Evolutionary conservation across 2,113 vertebrate species (phyloP).

Genomic region (Hemiprocne comata): DNA sequence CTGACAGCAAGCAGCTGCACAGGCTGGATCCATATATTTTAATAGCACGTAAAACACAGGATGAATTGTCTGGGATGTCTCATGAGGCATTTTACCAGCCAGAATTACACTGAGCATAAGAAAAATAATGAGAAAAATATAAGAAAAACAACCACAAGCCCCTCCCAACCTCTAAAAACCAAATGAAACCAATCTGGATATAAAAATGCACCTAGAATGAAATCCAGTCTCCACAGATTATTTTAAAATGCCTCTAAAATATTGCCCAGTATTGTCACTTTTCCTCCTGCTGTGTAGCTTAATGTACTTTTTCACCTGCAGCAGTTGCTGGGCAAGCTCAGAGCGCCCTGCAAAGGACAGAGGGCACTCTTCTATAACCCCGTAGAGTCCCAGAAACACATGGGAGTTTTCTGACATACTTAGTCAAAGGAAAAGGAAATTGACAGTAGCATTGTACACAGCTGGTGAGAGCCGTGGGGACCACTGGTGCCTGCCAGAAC

Average conservation of each 20-base stretch:
- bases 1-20: constrained; percentile 53
- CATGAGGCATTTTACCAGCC: background rate
- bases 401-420: background rate
- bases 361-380: background rate
- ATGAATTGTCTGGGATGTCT: background rate
- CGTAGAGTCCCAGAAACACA: background rate
- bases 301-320: background rate
- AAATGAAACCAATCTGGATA: fast-evolving
- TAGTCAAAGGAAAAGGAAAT: background rate
- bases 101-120: background rate
- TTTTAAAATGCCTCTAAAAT: background rate
- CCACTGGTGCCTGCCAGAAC: background rate
- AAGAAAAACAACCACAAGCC: background rate
- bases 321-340: background rate
- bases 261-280: background rate
- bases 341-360: background rate
- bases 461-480: background rate
- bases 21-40: background rate
- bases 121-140: background rate
- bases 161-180: background rate
- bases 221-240: background rate
- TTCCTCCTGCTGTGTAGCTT: background rate
- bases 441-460: background rate
- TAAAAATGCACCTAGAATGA: background rate
- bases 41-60: background rate